These are phyloP conservation scores for Gonatopus flavifemur DNA, from an alignment of 1,140 invertebrate genomes.

Conservation along the genomic window DNA sequence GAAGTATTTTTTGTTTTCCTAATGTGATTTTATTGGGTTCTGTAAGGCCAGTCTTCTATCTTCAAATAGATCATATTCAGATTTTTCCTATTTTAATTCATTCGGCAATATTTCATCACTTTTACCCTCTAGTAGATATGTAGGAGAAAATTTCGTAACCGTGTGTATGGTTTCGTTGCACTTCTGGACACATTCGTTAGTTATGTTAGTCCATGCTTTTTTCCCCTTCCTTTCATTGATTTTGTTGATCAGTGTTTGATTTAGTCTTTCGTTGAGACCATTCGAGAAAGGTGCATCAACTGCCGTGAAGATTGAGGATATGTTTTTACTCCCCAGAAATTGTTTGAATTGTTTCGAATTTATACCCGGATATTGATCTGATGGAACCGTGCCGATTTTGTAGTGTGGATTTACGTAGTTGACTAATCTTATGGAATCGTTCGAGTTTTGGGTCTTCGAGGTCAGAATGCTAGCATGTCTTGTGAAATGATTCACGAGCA, in stretches of 20 bases:
- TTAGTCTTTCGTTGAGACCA: conserved; percentile 36
- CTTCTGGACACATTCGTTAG: conserved; percentile 40
- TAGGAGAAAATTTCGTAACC: conserved; percentile 39
- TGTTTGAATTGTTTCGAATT: conserved; percentile 41
- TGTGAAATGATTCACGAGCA: conserved; percentile 20
- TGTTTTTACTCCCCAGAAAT: conserved; percentile 29
- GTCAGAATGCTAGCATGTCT: conserved; percentile 38
- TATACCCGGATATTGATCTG: conserved; percentile 44
- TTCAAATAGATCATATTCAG: neutral
- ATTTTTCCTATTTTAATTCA: conserved; percentile 29
- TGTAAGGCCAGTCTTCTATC: neutral
- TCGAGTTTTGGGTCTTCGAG: conserved; percentile 36
- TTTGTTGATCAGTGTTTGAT: neutral
- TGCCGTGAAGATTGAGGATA: conserved; percentile 40
- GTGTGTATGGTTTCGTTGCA: conserved; percentile 46
- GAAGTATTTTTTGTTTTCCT: neutral
- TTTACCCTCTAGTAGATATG: conserved; percentile 38
- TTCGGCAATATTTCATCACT: conserved; percentile 32
- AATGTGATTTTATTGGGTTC: neutral
- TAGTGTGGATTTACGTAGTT: neutral
- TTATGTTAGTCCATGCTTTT: conserved; percentile 42
- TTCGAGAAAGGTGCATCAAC: conserved; percentile 43
- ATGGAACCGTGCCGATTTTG: conserved; percentile 28
- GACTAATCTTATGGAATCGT: conserved; percentile 38
- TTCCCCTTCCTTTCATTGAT: conserved; percentile 18